Conservation (phyloP, 2,797 vertebrate species). For the Xiphorhynchus erythropygius region DNA sequence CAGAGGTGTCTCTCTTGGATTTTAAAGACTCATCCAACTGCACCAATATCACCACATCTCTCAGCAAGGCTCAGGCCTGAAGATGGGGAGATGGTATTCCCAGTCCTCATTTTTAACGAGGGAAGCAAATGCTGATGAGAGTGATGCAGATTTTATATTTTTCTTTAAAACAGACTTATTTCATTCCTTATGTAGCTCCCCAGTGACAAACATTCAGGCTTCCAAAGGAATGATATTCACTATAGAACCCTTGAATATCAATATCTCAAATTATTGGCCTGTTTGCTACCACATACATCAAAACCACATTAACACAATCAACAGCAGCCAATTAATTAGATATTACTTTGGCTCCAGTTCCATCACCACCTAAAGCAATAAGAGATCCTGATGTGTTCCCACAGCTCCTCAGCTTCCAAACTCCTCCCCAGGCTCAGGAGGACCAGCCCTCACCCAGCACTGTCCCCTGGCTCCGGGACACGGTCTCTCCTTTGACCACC, state of each 20-base stretch:
- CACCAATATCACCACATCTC: background rate
- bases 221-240: background rate
- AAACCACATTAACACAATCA: background rate
- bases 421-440: background rate
- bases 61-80: background rate
- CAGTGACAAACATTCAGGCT: background rate
- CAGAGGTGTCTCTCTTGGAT: background rate
- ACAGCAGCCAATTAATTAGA: background rate
- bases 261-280: background rate
- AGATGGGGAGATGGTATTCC: background rate
- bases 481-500: constrained; percentile 85
- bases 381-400: fast-evolving
- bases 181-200: background rate
- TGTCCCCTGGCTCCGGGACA: constrained; percentile 81
- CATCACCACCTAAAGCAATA: background rate
- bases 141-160: background rate
- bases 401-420: background rate
- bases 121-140: background rate
- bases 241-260: background rate
- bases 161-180: background rate
- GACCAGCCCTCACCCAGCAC: constrained; percentile 81
- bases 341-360: background rate
- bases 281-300: background rate
- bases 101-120: background rate
- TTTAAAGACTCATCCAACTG: background rate